Conservation (phyloP, 2,797 vertebrate species). For the Pangasius macronema region DNA sequence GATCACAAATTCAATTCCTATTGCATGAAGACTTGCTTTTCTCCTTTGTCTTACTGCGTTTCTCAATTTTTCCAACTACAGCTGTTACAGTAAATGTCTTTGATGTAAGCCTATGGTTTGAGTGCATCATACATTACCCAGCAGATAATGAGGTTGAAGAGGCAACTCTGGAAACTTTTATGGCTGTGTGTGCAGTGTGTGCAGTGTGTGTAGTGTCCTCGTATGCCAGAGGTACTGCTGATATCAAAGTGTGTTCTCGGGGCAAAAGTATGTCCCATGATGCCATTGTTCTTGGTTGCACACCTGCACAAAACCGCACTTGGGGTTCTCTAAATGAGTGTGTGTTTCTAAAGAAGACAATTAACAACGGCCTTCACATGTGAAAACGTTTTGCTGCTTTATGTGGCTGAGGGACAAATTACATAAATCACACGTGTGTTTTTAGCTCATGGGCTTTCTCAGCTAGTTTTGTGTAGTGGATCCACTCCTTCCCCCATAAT, state of each 20-base stretch:
- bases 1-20: background rate
- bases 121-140: conserved; percentile 13
- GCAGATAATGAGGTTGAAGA: conserved; percentile 37
- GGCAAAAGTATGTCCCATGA: conserved; percentile 40
- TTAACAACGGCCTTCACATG: conserved; percentile 58
- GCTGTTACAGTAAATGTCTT: background rate
- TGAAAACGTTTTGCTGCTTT: conserved; percentile 61
- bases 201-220: background rate
- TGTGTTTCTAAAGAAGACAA: conserved; percentile 55
- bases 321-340: conserved; percentile 17
- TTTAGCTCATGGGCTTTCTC: conserved; percentile 14
- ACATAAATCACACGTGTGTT: conserved; percentile 13
- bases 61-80: background rate
- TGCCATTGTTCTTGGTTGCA: conserved; percentile 49
- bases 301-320: conserved; percentile 58
- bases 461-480: background rate
- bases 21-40: background rate
- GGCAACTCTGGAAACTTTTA: conserved; percentile 19
- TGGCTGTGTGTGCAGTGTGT: conserved; percentile 9
- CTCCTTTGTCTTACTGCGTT: background rate
- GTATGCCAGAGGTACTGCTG: background rate
- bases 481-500: background rate
- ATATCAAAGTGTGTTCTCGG: conserved; percentile 26
- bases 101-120: background rate
- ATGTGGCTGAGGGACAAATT: conserved; percentile 41